Conservation (phyloP, 2,113 vertebrate species). For the Tupaia tana region DNA sequence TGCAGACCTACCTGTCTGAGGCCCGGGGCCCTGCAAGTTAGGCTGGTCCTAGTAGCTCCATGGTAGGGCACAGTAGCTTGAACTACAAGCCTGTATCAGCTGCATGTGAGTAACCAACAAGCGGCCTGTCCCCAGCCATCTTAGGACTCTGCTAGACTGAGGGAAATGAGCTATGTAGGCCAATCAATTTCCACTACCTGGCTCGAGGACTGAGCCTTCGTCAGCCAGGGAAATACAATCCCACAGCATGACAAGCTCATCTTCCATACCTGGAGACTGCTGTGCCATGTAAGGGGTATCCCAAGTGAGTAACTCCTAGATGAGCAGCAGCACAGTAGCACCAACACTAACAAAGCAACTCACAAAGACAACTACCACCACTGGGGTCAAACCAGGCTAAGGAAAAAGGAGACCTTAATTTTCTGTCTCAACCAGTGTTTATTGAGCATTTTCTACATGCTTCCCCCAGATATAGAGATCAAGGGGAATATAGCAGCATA, state of each 20-base stretch:
- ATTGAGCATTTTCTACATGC: background rate
- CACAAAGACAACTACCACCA: background rate
- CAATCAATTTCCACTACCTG: background rate
- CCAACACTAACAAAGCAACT: background rate
- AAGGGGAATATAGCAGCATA: background rate
- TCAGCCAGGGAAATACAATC: background rate
- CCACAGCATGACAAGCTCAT: background rate
- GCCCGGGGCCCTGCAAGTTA: background rate
- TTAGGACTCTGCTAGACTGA: background rate
- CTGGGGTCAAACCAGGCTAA: background rate
- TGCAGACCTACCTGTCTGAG: background rate
- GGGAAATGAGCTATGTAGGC: background rate
- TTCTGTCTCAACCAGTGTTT: background rate
- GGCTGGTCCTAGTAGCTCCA: background rate
- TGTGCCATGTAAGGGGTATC: background rate
- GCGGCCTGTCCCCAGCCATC: background rate
- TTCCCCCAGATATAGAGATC: background rate
- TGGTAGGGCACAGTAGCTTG: background rate
- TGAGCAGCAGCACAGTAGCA: background rate
- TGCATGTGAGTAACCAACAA: background rate
- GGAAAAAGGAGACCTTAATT: slow-evolving; percentile 7
- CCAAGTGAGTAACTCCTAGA: background rate
- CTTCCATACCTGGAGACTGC: background rate
- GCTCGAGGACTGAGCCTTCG: background rate
- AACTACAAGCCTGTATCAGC: background rate